A percentile compares a stretch with the other conserved stretches of the same genome.
Evolutionary conservation across 2,888 invertebrate species (phyloP).

Genomic region (Drosophila anomelani): DNA sequence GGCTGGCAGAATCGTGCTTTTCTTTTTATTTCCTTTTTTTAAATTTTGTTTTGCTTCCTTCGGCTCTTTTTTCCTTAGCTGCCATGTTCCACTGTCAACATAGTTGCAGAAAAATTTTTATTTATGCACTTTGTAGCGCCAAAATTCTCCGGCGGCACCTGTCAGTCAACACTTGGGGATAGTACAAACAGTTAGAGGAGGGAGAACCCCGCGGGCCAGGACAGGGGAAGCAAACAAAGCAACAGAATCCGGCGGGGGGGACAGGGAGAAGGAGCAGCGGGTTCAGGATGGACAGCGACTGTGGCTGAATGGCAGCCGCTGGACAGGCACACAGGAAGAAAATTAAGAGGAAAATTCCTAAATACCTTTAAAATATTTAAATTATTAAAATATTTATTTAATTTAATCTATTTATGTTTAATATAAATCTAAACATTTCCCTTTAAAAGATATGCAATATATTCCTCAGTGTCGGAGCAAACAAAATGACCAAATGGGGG

Average conservation of each 20-base stretch:
- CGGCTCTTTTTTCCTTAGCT: conserved; percentile 17
- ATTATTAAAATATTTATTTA: neutral
- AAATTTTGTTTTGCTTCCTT: neutral
- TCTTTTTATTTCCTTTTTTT: neutral
- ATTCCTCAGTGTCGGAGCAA: conserved; percentile 23
- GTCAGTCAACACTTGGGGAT: conserved; percentile 72
- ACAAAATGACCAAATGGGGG: conserved; percentile 37
- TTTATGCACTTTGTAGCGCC: conserved; percentile 75
- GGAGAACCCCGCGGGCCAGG: neutral
- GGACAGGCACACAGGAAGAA: conserved; percentile 9
- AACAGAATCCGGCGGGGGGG: conserved; percentile 10
- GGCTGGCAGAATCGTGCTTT: conserved; percentile 42
- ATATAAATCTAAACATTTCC: neutral
- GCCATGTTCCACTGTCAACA: conserved; percentile 66
- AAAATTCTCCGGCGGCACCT: conserved; percentile 76
- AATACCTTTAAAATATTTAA: neutral
- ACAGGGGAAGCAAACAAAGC: conserved; percentile 21
- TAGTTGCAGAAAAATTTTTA: conserved; percentile 58
- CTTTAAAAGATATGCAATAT: neutral
- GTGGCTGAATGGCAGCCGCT: conserved; percentile 48
- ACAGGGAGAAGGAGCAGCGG: conserved; percentile 6
- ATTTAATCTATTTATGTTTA: neutral
- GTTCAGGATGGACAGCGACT: conserved; percentile 39
- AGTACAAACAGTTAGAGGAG: conserved; percentile 47
- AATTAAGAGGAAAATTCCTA: neutral